Conservation (phyloP, 2,888 invertebrate genomes). For the Caenorhabditis angaria region DNA sequence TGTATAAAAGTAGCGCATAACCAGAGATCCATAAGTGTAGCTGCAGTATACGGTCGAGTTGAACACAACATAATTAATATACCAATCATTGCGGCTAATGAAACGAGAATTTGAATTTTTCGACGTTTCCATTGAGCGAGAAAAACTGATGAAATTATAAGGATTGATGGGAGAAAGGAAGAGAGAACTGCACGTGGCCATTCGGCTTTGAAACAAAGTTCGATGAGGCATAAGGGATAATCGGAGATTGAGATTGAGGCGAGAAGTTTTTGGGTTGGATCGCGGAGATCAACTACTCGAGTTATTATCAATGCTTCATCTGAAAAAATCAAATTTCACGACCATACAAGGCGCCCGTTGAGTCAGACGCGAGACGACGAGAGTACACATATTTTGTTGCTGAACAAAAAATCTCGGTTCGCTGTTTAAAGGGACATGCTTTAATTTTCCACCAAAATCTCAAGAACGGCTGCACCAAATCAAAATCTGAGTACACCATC, state of each 20-base stretch:
- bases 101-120: slow-evolving; percentile 64
- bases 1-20: slow-evolving; percentile 65
- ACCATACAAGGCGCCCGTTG: too few relatives aligned
- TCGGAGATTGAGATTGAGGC: slow-evolving; percentile 37
- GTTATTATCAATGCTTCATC: slow-evolving; percentile 55
- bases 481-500: too few relatives aligned
- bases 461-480: too few relatives aligned
- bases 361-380: too few relatives aligned
- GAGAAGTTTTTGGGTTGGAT: slow-evolving; percentile 40
- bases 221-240: slow-evolving; percentile 53
- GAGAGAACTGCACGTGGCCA: slow-evolving; percentile 63
- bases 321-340: slow-evolving; percentile 26
- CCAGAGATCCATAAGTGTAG: slow-evolving; percentile 68
- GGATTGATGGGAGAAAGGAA: slow-evolving; percentile 63
- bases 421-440: too few relatives aligned
- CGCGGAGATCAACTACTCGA: slow-evolving; percentile 55
- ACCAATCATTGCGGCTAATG: slow-evolving; percentile 57
- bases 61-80: slow-evolving; percentile 62
- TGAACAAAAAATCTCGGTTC: too few relatives aligned
- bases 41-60: slow-evolving; percentile 45
- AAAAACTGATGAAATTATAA: slow-evolving; percentile 63
- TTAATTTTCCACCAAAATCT: too few relatives aligned
- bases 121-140: slow-evolving; percentile 69
- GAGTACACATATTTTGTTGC: too few relatives aligned
- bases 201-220: slow-evolving; percentile 51